phyloP scores from a whole-genome alignment of 2,888 invertebrate genomes.

The Hypena proboscidalis region DNA sequence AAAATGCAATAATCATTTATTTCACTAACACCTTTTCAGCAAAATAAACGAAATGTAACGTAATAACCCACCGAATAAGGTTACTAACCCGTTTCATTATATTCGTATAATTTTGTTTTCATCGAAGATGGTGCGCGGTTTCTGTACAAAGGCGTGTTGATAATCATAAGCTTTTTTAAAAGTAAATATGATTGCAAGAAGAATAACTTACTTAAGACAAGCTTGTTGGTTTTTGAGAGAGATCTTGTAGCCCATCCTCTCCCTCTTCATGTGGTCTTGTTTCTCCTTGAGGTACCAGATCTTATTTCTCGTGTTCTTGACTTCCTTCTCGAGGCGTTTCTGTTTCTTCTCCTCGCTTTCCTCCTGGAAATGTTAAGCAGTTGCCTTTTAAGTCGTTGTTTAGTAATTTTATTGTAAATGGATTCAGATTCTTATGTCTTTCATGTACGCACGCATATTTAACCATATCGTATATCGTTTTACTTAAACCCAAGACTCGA shows the following conservation, averaged over 20 bases:
- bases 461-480: no score
- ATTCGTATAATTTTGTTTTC: no score
- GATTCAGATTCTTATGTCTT: background rate
- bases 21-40: no score
- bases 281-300: conserved; percentile 88
- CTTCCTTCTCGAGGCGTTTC: conserved; percentile 86
- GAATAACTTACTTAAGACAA: conserved; percentile 85
- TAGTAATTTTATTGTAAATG: no score
- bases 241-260: conserved; percentile 91
- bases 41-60: no score
- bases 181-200: background rate
- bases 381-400: no score
- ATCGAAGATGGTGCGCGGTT: no score
- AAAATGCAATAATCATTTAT: background rate
- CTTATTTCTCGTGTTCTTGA: conserved; percentile 88
- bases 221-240: conserved; percentile 93
- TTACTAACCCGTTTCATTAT: no score
- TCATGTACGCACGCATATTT: no score
- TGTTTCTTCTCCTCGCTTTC: conserved; percentile 86
- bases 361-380: conserved; percentile 59
- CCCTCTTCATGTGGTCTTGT: conserved; percentile 92
- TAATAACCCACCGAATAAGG: no score
- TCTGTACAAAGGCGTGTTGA: background rate
- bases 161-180: conserved; percentile 3
- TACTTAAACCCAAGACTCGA: no score